Evolutionary conservation across 1,140 invertebrate genomes (phyloP).

Genomic region (Stratiolaelaps scimitus): DNA sequence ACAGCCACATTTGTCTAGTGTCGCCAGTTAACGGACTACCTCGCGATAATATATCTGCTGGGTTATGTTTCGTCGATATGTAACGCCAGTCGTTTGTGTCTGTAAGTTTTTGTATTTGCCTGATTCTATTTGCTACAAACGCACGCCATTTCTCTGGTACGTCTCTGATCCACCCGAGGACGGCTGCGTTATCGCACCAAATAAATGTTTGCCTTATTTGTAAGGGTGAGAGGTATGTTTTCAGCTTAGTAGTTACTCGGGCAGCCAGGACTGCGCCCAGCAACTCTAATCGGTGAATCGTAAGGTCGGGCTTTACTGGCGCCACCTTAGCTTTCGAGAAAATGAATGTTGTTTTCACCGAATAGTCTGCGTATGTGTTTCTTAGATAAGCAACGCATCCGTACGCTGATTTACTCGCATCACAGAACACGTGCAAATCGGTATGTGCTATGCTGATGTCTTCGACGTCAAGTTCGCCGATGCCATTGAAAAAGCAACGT

Average conservation of each 20-base stretch:
- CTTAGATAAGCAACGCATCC: neutral
- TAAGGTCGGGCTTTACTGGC: neutral
- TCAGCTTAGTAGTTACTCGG: neutral
- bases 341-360: neutral
- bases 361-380: neutral
- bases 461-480: neutral
- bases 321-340: neutral
- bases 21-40: neutral
- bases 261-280: neutral
- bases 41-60: slow-evolving; percentile 8
- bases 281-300: neutral
- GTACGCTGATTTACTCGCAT: neutral
- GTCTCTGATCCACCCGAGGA: neutral
- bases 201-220: neutral
- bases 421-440: neutral
- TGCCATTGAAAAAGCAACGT: neutral
- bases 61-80: neutral
- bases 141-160: neutral
- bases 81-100: neutral
- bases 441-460: neutral
- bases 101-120: neutral
- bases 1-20: neutral
- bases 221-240: neutral
- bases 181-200: neutral
- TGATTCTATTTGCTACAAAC: neutral